A percentile compares a stretch with the other conserved stretches of the same genome.
These are phyloP conservation scores for Nylanderia fulva DNA, from an alignment of 1,140 invertebrate species.

Conservation along the genomic window DNA sequence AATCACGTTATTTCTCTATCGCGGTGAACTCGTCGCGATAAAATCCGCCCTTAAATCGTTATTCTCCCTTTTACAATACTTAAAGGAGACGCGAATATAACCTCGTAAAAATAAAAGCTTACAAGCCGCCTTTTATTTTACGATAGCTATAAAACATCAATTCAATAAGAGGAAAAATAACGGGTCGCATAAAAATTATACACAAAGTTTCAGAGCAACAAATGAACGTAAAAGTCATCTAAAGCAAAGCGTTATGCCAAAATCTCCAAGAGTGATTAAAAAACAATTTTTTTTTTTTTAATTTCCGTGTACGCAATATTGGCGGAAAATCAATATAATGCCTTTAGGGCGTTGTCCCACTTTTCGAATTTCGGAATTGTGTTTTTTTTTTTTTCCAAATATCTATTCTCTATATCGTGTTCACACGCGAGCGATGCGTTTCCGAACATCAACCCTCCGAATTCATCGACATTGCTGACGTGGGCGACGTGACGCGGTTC, in stretches of 20 bases:
- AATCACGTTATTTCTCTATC: conserved; percentile 32
- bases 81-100: conserved; percentile 1
- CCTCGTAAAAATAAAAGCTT: neutral
- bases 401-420: neutral
- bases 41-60: conserved; percentile 22
- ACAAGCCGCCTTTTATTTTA: neutral
- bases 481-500: conserved; percentile 63
- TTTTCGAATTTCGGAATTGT: neutral
- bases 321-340: neutral
- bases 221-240: neutral
- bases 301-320: neutral
- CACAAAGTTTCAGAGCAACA: too few relatives aligned
- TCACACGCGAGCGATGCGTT: neutral
- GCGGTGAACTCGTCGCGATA: conserved; percentile 6
- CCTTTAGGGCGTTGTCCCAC: neutral
- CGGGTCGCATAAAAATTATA: neutral
- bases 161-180: conserved; percentile 5
- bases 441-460: conserved; percentile 19
- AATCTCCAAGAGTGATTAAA: neutral
- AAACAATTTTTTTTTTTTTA: neutral
- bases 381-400: neutral
- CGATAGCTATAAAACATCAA: conserved; percentile 13
- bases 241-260: neutral
- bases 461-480: conserved; percentile 66
- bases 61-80: conserved; percentile 10